Conservation (phyloP, 2,797 vertebrate genomes). For the Tokudaia muenninki region DNA sequence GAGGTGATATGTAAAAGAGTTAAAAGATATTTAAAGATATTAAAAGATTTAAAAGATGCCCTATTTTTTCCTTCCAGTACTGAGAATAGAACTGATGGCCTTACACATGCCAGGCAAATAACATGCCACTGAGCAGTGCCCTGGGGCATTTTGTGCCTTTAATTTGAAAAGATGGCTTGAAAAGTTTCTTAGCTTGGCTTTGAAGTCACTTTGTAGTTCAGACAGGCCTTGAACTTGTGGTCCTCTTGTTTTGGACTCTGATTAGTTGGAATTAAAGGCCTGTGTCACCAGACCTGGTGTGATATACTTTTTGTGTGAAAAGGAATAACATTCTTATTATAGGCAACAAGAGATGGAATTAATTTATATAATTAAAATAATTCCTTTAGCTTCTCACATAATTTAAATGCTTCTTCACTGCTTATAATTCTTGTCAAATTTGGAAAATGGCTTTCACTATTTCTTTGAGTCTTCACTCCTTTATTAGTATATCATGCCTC, state of each 20-base stretch:
- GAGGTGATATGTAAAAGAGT: too few species aligned
- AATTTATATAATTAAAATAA: not conserved
- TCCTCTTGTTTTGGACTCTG: not conserved
- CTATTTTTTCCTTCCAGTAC: not conserved
- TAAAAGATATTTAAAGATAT: too few species aligned
- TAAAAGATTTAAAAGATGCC: not conserved
- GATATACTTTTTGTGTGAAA: not conserved
- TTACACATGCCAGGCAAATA: not conserved
- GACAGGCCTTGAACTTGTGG: not conserved
- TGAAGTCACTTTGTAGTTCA: too few species aligned
- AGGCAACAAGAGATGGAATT: not conserved
- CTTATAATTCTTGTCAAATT: not conserved
- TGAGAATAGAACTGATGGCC: not conserved
- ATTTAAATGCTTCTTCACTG: not conserved
- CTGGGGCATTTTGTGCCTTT: not conserved
- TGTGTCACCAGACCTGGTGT: not conserved
- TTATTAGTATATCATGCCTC: not conserved
- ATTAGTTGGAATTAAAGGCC: not conserved
- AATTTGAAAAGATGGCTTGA: not conserved
- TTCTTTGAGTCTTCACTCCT: not conserved
- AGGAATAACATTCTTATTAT: not conserved
- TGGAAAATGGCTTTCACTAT: not conserved
- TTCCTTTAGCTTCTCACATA: not conserved
- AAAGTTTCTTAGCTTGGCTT: not conserved
- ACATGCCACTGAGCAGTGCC: not conserved